These are phyloP conservation scores for Busseola fusca DNA, from an alignment of 2,888 invertebrate genomes.

Conservation along the genomic window DNA sequence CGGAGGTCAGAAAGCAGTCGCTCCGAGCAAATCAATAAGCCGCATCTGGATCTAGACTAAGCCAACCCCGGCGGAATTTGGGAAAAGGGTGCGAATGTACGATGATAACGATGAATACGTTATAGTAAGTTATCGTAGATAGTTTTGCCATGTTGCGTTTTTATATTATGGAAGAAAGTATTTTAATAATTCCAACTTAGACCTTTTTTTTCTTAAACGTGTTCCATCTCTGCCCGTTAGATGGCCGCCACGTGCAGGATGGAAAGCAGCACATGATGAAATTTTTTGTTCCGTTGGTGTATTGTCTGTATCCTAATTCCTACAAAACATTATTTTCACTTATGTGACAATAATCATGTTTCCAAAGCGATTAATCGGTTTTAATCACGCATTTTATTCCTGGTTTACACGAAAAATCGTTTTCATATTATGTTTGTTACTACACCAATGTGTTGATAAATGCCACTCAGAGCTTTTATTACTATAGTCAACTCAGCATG, in stretches of 20 bases:
- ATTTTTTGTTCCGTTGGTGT: neutral
- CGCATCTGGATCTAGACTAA: slow-evolving; percentile 49
- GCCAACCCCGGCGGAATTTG: slow-evolving; percentile 28
- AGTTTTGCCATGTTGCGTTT: neutral
- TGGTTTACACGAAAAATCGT: neutral
- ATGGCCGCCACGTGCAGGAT: neutral
- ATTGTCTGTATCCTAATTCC: neutral
- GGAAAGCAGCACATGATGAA: neutral
- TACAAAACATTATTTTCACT: neutral
- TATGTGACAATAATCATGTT: neutral
- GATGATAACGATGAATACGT: slow-evolving; percentile 29
- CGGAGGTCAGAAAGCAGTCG: slow-evolving; percentile 49
- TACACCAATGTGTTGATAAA: neutral
- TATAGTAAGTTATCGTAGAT: neutral
- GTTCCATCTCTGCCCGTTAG: neutral
- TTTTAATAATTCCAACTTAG: neutral
- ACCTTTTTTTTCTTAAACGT: neutral
- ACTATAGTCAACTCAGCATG: neutral
- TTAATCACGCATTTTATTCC: neutral
- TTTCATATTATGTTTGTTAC: neutral
- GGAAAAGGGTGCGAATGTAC: slow-evolving; percentile 26
- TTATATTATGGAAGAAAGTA: neutral
- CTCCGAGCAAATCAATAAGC: slow-evolving; percentile 48
- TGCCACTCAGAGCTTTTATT: neutral
- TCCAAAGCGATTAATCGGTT: neutral